Evolutionary conservation across 2,113 vertebrate species (phyloP).

Genomic region (Garra rufa): DNA sequence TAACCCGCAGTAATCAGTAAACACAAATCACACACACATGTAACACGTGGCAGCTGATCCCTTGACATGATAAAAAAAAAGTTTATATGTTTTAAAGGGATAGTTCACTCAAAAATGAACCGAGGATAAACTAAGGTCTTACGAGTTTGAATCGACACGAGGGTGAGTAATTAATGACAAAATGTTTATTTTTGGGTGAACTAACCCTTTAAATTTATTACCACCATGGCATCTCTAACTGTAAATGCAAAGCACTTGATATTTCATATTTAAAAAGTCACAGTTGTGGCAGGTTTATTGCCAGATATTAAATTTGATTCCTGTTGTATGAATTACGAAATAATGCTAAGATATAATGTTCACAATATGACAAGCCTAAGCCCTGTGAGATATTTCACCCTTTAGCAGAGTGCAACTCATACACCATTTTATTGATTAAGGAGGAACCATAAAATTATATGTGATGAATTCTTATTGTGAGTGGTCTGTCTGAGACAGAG

Average conservation of each 20-base stretch:
- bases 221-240: not conserved
- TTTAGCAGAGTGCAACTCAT: conserved; percentile 18
- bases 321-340: not conserved
- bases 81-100: not conserved
- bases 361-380: not conserved
- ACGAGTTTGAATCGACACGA: too few species aligned
- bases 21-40: not conserved
- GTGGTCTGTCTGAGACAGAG: conserved; percentile 18
- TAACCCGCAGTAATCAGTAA: not conserved
- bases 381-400: conserved; percentile 4
- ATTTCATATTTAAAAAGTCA: not conserved
- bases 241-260: not conserved
- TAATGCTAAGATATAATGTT: not conserved
- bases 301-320: not conserved
- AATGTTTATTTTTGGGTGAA: too few species aligned
- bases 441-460: conserved; percentile 42
- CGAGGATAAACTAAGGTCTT: too few species aligned
- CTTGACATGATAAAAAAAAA: not conserved
- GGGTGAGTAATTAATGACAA: too few species aligned
- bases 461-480: conserved; percentile 48
- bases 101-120: too few species aligned
- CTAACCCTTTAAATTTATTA: too few species aligned
- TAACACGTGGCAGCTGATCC: not conserved
- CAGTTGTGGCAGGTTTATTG: conserved; percentile 9
- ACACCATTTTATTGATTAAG: conserved; percentile 49